Percentiles rank a stretch among this genome's conserved stretches.
Conservation (phyloP, 2,113 vertebrate genomes). For the Phylloscopus trochilus region DNA sequence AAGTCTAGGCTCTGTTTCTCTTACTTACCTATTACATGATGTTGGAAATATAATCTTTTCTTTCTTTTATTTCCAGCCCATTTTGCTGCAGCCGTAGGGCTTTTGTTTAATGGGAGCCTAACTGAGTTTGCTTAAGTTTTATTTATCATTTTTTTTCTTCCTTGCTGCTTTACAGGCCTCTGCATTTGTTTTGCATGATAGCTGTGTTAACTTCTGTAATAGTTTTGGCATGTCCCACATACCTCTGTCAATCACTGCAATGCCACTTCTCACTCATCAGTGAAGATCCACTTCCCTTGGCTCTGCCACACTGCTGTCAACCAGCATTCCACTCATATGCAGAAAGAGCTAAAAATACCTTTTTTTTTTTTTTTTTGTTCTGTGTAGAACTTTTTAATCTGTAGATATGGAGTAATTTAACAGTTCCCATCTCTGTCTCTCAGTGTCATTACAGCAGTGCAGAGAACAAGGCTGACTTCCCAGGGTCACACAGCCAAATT, state of each 20-base stretch:
- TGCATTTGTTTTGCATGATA: neutral
- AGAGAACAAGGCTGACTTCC: neutral
- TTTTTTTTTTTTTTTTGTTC: neutral
- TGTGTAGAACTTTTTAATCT: neutral
- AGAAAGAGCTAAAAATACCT: neutral
- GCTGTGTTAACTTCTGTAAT: neutral
- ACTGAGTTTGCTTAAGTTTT: neutral
- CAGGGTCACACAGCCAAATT: neutral
- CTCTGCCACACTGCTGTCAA: neutral
- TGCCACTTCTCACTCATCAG: neutral
- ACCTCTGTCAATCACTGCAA: neutral
- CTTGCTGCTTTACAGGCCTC: neutral
- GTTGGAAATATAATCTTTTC: neutral
- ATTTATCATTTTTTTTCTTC: neutral
- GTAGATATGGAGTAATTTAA: neutral
- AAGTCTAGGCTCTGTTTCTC: neutral
- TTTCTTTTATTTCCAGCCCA: neutral
- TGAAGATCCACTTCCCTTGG: neutral
- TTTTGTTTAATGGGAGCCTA: neutral
- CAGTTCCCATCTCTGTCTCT: neutral
- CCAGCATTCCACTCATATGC: neutral
- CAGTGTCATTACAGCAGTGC: neutral
- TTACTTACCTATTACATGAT: neutral
- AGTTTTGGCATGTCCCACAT: neutral
- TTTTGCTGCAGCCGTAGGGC: neutral